Conservation (phyloP, 2,888 invertebrate species). For the Synanthedon myopaeformis region DNA sequence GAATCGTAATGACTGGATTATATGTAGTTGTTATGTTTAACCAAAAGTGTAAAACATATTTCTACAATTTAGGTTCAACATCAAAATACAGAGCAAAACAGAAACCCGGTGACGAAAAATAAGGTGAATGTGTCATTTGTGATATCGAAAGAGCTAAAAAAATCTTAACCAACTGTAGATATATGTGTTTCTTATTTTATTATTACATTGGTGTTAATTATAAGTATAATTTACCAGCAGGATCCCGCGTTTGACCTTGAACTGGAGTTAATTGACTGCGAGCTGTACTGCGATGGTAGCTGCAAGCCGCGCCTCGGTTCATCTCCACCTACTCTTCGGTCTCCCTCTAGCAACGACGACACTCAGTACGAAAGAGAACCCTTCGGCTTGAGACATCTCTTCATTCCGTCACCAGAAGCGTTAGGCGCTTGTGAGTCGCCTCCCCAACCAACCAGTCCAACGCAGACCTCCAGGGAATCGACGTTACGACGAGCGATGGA, state of each 20-base stretch:
- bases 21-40: no score
- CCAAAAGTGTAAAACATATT: no score
- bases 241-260: slow-evolving; percentile 48
- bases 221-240: slow-evolving; percentile 14
- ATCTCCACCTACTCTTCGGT: slow-evolving; percentile 41
- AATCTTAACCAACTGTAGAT: background rate
- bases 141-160: background rate
- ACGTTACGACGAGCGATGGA: slow-evolving; percentile 73
- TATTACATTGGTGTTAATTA: background rate
- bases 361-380: slow-evolving; percentile 39
- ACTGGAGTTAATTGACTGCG: slow-evolving; percentile 51
- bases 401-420: slow-evolving; percentile 33
- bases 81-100: no score
- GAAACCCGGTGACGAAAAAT: no score
- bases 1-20: no score
- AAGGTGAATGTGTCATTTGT: no score
- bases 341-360: slow-evolving; percentile 33
- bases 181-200: background rate
- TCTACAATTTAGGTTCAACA: no score
- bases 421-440: slow-evolving; percentile 71
- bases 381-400: slow-evolving; percentile 37
- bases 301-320: slow-evolving; percentile 48
- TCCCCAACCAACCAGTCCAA: slow-evolving; percentile 86
- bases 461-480: slow-evolving; percentile 79
- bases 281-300: slow-evolving; percentile 48